A percentile compares a stretch with the other conserved stretches of the same genome.
Evolutionary conservation across 2,888 invertebrate genomes (phyloP).

Genomic region (Teleogryllus oceanicus): DNA sequence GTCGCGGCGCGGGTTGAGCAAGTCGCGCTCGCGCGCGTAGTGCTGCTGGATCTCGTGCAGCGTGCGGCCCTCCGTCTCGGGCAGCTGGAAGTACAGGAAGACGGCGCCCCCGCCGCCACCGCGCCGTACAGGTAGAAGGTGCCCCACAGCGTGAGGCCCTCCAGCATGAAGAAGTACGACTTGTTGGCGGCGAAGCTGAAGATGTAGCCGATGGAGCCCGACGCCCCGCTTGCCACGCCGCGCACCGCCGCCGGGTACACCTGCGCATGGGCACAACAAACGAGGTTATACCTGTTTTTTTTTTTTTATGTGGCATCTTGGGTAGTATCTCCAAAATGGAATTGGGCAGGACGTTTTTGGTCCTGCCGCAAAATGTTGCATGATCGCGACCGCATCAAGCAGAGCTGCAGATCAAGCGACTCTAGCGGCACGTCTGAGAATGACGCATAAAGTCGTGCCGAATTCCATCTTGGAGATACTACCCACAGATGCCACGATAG

Average conservation of each 20-base stretch:
- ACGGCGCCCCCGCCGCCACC: slow-evolving; percentile 57
- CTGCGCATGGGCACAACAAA: not conserved
- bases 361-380: too few species aligned
- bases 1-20: slow-evolving; percentile 46
- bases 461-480: too few species aligned
- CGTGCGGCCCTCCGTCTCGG: slow-evolving; percentile 79
- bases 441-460: too few species aligned
- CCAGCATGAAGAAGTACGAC: slow-evolving; percentile 53
- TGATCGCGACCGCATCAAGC: too few species aligned
- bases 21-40: slow-evolving; percentile 52
- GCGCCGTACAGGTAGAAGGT: slow-evolving; percentile 68
- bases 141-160: slow-evolving; percentile 62
- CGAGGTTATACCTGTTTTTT: too few species aligned
- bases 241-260: slow-evolving; percentile 52
- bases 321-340: too few species aligned
- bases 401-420: too few species aligned
- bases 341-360: too few species aligned
- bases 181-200: slow-evolving; percentile 75
- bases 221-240: slow-evolving; percentile 67
- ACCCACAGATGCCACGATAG: too few species aligned
- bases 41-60: slow-evolving; percentile 68
- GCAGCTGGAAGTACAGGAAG: slow-evolving; percentile 64
- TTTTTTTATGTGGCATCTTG: too few species aligned
- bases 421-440: too few species aligned
- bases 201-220: slow-evolving; percentile 67